Conservation (phyloP, 1,140 invertebrate genomes). For the Cotesia typhae region DNA sequence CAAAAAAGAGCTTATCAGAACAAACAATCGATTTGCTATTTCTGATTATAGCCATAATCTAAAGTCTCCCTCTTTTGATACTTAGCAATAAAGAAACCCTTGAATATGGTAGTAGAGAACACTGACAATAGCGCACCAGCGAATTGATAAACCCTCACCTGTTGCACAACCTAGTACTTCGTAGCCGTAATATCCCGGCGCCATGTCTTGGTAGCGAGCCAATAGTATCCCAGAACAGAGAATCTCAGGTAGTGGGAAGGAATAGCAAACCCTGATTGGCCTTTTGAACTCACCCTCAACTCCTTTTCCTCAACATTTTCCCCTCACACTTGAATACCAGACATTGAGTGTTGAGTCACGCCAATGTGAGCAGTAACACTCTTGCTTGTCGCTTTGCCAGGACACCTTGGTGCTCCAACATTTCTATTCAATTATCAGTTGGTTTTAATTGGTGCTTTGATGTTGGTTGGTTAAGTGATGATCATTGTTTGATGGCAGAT, state of each 20-base stretch:
- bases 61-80: too few relatives aligned
- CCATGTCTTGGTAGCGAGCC: constrained; percentile 57
- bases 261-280: constrained; percentile 49
- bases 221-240: constrained; percentile 53
- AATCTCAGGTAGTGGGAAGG: constrained; percentile 50
- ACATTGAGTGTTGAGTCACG: too few relatives aligned
- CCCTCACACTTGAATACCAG: not conserved
- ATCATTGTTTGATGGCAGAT: not conserved
- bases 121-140: not conserved
- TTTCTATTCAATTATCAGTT: too few relatives aligned
- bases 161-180: constrained; percentile 48
- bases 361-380: not conserved
- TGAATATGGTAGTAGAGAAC: not conserved
- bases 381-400: not conserved
- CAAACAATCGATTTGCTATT: not conserved
- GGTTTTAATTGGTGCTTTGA: too few relatives aligned
- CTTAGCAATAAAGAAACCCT: not conserved
- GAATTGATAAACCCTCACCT: constrained; percentile 49
- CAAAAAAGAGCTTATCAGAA: not conserved
- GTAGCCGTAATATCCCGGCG: constrained; percentile 40
- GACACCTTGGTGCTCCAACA: not conserved
- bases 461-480: too few relatives aligned
- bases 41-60: too few relatives aligned
- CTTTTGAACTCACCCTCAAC: constrained; percentile 47
- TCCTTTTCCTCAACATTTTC: constrained; percentile 22